phyloP scores from a whole-genome alignment of 2,888 invertebrate genomes.

The Tenthredo scrophulariae region DNA sequence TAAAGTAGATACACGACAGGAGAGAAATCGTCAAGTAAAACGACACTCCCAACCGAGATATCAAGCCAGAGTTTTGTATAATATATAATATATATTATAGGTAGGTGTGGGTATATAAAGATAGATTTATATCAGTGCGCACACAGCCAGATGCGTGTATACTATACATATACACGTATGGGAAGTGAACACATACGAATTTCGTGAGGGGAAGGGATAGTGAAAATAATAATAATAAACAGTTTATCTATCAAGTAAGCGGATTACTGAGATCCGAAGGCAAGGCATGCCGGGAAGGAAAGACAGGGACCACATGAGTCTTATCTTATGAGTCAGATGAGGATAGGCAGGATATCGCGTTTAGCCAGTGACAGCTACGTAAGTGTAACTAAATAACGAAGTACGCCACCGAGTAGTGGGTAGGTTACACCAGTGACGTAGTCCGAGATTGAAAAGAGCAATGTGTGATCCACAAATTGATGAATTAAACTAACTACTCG shows the following conservation, averaged over 20 bases:
- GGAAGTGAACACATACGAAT: not conserved
- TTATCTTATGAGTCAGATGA: conserved; percentile 49
- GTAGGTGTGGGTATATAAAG: conserved; percentile 15
- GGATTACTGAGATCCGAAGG: conserved; percentile 65
- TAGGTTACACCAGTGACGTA: not conserved
- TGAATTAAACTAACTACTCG: not conserved
- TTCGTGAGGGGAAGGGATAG: conserved; percentile 54
- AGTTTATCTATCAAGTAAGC: conserved; percentile 70
- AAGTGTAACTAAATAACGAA: conserved; percentile 52
- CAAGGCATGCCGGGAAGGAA: conserved; percentile 39
- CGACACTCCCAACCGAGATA: conserved; percentile 40
- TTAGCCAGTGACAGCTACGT: conserved; percentile 50
- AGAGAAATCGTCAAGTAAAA: conserved; percentile 45
- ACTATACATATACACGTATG: not conserved
- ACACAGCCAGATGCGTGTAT: not conserved
- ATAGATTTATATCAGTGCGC: conserved; percentile 33
- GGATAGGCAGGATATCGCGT: conserved; percentile 50
- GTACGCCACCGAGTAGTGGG: not conserved
- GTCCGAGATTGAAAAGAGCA: conserved; percentile 1
- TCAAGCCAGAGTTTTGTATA: not conserved
- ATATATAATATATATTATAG: not conserved
- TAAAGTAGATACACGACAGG: conserved; percentile 20
- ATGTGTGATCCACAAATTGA: not conserved
- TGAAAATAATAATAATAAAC: conserved; percentile 73
- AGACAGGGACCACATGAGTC: conserved; percentile 37